A percentile compares a stretch with the other conserved stretches of the same genome.
Evolutionary conservation across 1,140 invertebrate genomes (phyloP).

Genomic region (Melipona quadrifasciata): DNA sequence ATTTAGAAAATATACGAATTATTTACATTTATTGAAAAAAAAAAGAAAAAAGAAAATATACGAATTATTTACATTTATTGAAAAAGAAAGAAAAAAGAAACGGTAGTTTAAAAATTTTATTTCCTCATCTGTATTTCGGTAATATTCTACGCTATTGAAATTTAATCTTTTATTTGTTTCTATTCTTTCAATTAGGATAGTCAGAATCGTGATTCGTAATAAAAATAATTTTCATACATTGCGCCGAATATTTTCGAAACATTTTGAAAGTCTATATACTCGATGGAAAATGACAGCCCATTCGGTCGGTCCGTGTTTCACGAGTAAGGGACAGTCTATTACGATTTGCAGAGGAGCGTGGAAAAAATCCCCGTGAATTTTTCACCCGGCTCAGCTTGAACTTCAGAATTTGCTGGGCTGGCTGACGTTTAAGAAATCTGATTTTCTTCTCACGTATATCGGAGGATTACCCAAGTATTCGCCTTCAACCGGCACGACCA

Average conservation of each 20-base stretch:
- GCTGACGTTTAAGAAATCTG: constrained; percentile 75
- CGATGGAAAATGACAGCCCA: background rate
- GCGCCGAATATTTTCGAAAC: background rate
- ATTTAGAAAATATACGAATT: too few species aligned
- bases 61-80: too few species aligned
- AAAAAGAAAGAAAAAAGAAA: too few species aligned
- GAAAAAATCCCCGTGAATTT: constrained; percentile 65
- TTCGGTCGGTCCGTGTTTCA: background rate
- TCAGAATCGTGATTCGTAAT: background rate
- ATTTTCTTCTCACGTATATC: constrained; percentile 75
- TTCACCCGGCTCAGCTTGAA: constrained; percentile 55
- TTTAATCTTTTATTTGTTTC: too few species aligned
- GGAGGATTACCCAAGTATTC: constrained; percentile 71
- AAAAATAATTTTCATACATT: background rate
- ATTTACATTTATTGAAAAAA: too few species aligned
- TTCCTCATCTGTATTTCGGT: too few species aligned
- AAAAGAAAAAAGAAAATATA: too few species aligned
- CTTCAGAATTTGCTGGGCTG: constrained; percentile 55
- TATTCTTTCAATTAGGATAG: background rate
- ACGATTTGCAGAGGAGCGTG: constrained; percentile 9
- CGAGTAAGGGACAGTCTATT: background rate
- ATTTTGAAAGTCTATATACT: background rate
- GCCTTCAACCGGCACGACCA: constrained; percentile 46
- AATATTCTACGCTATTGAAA: too few species aligned
- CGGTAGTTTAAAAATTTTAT: too few species aligned